Percentiles rank a stretch among this genome's conserved stretches.
Evolutionary conservation across 2,888 invertebrate genomes (phyloP).

Genomic region (Nysson spinosus): DNA sequence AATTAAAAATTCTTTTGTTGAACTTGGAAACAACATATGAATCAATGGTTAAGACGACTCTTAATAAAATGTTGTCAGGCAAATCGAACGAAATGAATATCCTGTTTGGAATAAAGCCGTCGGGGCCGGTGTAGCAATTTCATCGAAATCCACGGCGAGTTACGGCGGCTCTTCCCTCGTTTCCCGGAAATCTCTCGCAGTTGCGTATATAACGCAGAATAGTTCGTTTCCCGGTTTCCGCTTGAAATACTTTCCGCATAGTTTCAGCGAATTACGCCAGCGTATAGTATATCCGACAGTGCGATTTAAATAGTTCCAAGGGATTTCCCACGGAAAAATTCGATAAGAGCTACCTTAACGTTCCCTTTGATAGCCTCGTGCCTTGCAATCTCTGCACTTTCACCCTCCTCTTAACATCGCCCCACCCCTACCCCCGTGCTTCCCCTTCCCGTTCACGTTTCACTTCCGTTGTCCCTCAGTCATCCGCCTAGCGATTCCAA

Average conservation of each 20-base stretch:
- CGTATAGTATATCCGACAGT: conserved; percentile 31
- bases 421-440: neutral
- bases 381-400: conserved; percentile 19
- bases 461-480: neutral
- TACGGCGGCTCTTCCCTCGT: conserved; percentile 53
- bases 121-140: conserved; percentile 43
- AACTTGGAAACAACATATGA: too few relatives aligned
- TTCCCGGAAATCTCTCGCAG: conserved; percentile 49
- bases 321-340: conserved; percentile 48
- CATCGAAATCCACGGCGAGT: conserved; percentile 43
- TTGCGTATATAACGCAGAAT: conserved; percentile 51
- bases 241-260: conserved; percentile 58
- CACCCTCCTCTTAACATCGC: conserved; percentile 6
- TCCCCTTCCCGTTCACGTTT: neutral
- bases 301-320: conserved; percentile 60
- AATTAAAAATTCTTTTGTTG: too few relatives aligned
- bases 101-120: conserved; percentile 42
- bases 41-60: neutral
- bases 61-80: neutral
- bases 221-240: conserved; percentile 49
- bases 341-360: conserved; percentile 31
- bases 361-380: conserved; percentile 32
- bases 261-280: conserved; percentile 49
- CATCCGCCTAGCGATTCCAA: neutral
- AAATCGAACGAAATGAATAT: neutral